A percentile compares a stretch with the other conserved stretches of the same genome.
Evolutionary conservation across 2,888 invertebrate genomes (phyloP).

Genomic region (Aromia moschata): DNA sequence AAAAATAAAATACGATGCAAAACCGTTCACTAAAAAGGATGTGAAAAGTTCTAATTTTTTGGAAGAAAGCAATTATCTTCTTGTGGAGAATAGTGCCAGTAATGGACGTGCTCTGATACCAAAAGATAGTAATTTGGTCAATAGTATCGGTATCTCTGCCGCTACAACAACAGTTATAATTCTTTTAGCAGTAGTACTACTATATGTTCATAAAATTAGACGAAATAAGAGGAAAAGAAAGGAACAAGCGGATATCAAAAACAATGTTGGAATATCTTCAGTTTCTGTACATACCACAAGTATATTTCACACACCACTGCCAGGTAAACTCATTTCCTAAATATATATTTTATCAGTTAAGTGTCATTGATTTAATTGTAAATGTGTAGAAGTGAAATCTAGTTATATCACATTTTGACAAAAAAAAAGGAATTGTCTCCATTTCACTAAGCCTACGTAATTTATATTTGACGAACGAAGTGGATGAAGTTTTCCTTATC

Average conservation of each 20-base stretch:
- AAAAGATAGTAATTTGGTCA: conserved; percentile 6
- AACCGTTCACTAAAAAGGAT: conserved; percentile 9
- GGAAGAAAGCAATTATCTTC: conserved; percentile 5
- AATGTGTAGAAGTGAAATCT: background rate
- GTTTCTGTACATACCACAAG: conserved; percentile 65
- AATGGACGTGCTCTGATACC: background rate
- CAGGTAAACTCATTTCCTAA: conserved; percentile 60
- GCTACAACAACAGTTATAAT: conserved; percentile 9
- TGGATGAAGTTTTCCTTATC: background rate
- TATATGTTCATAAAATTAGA: background rate
- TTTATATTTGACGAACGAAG: background rate
- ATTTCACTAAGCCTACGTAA: too few relatives aligned
- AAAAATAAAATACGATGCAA: conserved; percentile 30
- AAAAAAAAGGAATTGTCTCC: too few relatives aligned
- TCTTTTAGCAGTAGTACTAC: conserved; percentile 6
- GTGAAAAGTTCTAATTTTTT: background rate
- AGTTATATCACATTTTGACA: background rate
- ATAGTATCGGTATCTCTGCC: conserved; percentile 7
- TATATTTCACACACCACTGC: conserved; percentile 68
- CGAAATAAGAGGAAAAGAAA: conserved; percentile 61
- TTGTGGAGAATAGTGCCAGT: background rate
- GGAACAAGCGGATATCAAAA: conserved; percentile 64
- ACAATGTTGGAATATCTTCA: conserved; percentile 60
- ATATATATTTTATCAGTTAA: background rate
- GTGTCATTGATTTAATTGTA: background rate